phyloP scores from a whole-genome alignment of 2,888 invertebrate genomes.

The Diplolepis rosae region DNA sequence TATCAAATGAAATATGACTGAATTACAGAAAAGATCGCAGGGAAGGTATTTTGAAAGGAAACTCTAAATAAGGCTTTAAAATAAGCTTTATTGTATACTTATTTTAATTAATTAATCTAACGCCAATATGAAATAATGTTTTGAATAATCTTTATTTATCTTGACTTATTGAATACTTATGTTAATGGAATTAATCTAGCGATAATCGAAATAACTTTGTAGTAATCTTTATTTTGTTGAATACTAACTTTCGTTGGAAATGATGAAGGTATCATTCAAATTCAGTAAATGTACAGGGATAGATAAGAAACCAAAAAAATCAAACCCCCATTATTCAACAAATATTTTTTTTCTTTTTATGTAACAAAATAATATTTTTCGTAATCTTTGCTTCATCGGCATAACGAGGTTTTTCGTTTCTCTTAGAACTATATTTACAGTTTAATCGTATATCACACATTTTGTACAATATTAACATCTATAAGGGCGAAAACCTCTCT shows the following conservation, averaged over 20 bases:
- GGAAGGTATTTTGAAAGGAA: background rate
- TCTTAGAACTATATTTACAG: slow-evolving; percentile 58
- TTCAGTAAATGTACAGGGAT: slow-evolving; percentile 48
- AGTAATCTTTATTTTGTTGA: slow-evolving; percentile 13
- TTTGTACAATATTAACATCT: slow-evolving; percentile 66
- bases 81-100: background rate
- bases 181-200: slow-evolving; percentile 9
- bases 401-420: slow-evolving; percentile 52
- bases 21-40: background rate
- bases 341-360: slow-evolving; percentile 59
- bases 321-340: slow-evolving; percentile 64
- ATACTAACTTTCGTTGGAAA: background rate
- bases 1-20: too few relatives aligned
- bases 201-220: slow-evolving; percentile 6
- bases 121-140: background rate
- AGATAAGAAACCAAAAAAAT: slow-evolving; percentile 62
- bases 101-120: background rate
- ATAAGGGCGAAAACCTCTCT: slow-evolving; percentile 46
- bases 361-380: slow-evolving; percentile 68
- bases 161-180: background rate
- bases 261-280: background rate
- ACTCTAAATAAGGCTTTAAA: background rate
- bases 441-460: slow-evolving; percentile 67
- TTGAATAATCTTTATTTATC: background rate
- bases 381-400: slow-evolving; percentile 50